A percentile compares a stretch with the other conserved stretches of the same genome.
Conservation (phyloP, 1,140 invertebrate genomes). For the Zaprionus nigranus region DNA sequence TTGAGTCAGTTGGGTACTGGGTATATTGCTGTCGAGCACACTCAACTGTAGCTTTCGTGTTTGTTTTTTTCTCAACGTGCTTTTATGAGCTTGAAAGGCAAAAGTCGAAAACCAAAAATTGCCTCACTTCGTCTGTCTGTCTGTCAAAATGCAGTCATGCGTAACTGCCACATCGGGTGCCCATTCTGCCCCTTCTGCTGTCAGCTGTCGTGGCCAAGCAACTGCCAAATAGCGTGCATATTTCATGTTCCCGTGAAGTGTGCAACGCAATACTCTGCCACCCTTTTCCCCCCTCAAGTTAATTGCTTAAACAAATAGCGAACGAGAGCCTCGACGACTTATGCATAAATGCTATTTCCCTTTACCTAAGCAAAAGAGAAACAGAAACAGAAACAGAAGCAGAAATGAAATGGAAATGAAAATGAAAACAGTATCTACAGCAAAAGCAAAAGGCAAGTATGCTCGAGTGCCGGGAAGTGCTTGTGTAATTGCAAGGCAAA, state of each 20-base stretch:
- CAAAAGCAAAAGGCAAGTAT: conserved; percentile 7
- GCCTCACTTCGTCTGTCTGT: conserved; percentile 16
- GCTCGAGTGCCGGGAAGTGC: conserved; percentile 36
- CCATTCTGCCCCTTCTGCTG: neutral
- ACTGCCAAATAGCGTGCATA: conserved; percentile 51
- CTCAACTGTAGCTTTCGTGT: too few relatives aligned
- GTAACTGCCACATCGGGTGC: conserved; percentile 2
- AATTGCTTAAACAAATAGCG: conserved; percentile 45
- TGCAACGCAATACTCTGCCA: conserved; percentile 39
- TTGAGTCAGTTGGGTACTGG: too few relatives aligned
- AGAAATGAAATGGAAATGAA: neutral
- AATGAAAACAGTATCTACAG: conserved; percentile 20
- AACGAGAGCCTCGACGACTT: neutral
- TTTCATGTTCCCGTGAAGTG: conserved; percentile 38
- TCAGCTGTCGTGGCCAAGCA: conserved; percentile 22
- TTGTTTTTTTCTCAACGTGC: too few relatives aligned
- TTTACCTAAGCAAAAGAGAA: conserved; percentile 3
- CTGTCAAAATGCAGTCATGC: conserved; percentile 47
- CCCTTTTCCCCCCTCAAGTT: conserved; percentile 8
- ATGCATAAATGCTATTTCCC: conserved; percentile 25
- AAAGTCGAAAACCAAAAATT: conserved; percentile 43
- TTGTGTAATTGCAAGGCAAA: conserved; percentile 49
- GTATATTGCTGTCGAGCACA: too few relatives aligned
- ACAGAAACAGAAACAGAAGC: too few relatives aligned
- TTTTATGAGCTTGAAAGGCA: conserved; percentile 41